Evolutionary conservation across 2,113 vertebrate genomes (phyloP).

Genomic region (Oreotrochilus melanogaster): DNA sequence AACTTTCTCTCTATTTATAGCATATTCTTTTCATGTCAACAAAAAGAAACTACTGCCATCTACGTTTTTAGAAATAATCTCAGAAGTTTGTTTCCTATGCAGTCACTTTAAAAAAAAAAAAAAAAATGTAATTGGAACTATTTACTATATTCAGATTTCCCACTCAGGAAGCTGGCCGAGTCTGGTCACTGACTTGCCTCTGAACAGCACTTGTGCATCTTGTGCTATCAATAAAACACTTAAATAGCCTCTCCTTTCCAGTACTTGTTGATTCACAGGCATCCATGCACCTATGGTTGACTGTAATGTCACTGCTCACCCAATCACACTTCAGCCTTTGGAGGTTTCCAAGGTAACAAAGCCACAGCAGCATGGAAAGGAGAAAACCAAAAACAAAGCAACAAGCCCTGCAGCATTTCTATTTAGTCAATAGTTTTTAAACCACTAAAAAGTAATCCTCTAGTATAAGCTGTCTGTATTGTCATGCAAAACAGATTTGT

Average conservation of each 20-base stretch:
- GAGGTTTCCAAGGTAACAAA: conserved; percentile 78
- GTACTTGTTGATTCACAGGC: conserved; percentile 7
- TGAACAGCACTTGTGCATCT: background rate
- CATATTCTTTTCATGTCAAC: background rate
- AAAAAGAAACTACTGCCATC: background rate
- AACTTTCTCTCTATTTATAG: background rate
- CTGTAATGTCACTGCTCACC: conserved; percentile 11
- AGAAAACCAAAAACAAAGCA: conserved; percentile 45
- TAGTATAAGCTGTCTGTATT: conserved; percentile 21
- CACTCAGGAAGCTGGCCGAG: background rate
- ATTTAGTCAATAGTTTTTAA: conserved; percentile 69
- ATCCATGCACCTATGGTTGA: conserved; percentile 39
- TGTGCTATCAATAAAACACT: background rate
- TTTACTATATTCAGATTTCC: conserved; percentile 48
- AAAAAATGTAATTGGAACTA: background rate
- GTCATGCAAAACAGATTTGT: conserved; percentile 9
- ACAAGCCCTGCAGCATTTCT: conserved; percentile 59
- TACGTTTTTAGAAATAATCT: background rate
- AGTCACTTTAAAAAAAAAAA: background rate
- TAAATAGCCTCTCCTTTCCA: background rate
- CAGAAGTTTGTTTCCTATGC: background rate
- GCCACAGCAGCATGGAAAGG: background rate
- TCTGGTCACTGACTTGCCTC: background rate
- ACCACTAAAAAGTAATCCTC: conserved; percentile 65
- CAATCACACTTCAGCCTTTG: conserved; percentile 50